These are phyloP conservation scores for Pollimyrus isidori DNA, from an alignment of 2,113 vertebrate genomes.

Conservation along the genomic window DNA sequence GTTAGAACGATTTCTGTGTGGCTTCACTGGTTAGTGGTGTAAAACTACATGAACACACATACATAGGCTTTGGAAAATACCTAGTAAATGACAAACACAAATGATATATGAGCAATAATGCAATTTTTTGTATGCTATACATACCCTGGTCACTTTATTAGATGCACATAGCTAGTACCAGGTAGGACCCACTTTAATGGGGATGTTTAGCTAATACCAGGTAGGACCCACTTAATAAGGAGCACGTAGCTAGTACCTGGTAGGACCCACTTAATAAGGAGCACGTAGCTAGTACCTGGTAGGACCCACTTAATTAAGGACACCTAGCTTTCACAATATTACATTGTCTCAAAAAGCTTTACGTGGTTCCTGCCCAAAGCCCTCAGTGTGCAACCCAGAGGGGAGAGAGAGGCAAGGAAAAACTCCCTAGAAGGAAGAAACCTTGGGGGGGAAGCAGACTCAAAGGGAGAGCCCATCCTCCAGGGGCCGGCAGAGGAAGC, in stretches of 20 bases:
- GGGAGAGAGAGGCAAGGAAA: neutral
- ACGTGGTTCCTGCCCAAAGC: neutral
- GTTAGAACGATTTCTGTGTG: neutral
- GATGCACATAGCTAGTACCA: neutral
- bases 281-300: too few species aligned
- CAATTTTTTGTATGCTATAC: neutral
- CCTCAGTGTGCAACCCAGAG: neutral
- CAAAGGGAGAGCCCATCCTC: neutral
- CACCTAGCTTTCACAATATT: neutral
- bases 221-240: neutral
- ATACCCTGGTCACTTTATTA: neutral
- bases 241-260: neutral
- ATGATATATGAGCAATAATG: neutral
- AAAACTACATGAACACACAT: neutral
- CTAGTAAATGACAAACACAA: neutral
- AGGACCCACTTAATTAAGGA: neutral
- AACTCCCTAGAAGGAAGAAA: neutral
- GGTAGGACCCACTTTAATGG: neutral
- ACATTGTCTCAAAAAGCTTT: neutral
- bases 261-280: neutral
- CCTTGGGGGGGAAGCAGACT: neutral
- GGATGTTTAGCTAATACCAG: neutral
- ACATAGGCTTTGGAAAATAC: neutral
- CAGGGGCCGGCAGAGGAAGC: neutral
- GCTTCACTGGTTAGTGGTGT: neutral